Evolutionary conservation across 2,888 invertebrate species (phyloP), one percentile per base, ranked within the genome.

Genomic region (Camponotus fellah): DNA sequence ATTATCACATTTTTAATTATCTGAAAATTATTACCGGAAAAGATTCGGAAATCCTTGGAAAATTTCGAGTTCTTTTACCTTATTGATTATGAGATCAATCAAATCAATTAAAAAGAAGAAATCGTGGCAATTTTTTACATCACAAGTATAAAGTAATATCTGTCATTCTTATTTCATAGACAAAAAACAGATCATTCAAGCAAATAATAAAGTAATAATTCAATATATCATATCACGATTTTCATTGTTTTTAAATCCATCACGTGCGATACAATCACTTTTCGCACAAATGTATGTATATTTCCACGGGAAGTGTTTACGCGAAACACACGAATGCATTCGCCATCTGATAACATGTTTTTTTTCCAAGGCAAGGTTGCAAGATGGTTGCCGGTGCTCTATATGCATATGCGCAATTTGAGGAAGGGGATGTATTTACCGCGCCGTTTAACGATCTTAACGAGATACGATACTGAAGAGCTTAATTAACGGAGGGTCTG

Each of bases 401-500:
- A 53, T n/a, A 66, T 76, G 76, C 66, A 53, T 66, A 77, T 56
- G 71, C 56, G 40, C 40, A 32, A n/a, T 77, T 76, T 77, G 71
- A 56, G 53, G 26, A 69, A 75, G 43, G 64, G 65, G 65, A 49
- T 80, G 17, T 49, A 62, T 66, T 69, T 69, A 43, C 74, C 80
- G 64, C 58, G 9, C 56, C 68, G 69, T 69, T 40, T 40, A 77
- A 77, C 71, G 53, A 26, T 62, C 84, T 62, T 76, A 84, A 53
- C 62, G 62, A 76, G 46, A 76, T 68, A 76, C 83, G 84, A 58
- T 76, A 66, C 58, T 69, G 49, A 84, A 76, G 40, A 43, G 71
- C 64, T 85, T 85, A 85, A 85, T 85, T 85, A 85, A 75, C 81
- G 34, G 43, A 85, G 40, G 81, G 46, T 56, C 77, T 72, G 62